Conservation (phyloP, 2,113 vertebrate species). For the Glaucomys volans region DNA sequence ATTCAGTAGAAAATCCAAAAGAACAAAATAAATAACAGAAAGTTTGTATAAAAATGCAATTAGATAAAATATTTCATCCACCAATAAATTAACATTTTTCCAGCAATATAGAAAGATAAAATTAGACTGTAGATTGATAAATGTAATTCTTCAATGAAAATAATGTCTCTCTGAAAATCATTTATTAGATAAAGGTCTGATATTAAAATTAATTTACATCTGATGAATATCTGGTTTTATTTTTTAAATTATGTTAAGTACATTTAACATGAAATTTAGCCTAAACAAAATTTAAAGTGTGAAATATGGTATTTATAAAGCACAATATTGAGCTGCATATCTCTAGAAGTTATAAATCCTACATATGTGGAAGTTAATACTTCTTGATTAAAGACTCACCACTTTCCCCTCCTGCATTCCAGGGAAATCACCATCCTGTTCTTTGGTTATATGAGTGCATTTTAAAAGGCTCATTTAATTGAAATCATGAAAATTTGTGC, state of each 20-base stretch:
- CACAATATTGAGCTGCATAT: neutral
- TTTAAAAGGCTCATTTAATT: neutral
- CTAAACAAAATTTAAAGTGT: neutral
- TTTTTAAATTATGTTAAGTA: neutral
- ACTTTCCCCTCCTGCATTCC: neutral
- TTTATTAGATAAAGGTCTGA: neutral
- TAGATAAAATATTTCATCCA: neutral
- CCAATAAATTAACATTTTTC: neutral
- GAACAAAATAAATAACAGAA: neutral
- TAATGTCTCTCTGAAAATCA: neutral
- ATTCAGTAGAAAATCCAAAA: neutral
- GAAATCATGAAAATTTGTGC: neutral
- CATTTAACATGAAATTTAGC: neutral
- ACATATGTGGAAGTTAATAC: neutral
- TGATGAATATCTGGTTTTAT: neutral
- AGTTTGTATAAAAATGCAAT: neutral
- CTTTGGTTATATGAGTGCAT: neutral
- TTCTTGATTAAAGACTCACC: neutral
- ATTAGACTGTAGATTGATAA: neutral
- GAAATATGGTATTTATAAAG: neutral
- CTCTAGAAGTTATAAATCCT: neutral
- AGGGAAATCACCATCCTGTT: too few species aligned
- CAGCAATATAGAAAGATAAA: neutral
- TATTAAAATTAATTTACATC: neutral
- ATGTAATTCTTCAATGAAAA: neutral